Evolutionary conservation across 2,888 invertebrate genomes (phyloP).

Genomic region (Aspidiotus rigidus): DNA sequence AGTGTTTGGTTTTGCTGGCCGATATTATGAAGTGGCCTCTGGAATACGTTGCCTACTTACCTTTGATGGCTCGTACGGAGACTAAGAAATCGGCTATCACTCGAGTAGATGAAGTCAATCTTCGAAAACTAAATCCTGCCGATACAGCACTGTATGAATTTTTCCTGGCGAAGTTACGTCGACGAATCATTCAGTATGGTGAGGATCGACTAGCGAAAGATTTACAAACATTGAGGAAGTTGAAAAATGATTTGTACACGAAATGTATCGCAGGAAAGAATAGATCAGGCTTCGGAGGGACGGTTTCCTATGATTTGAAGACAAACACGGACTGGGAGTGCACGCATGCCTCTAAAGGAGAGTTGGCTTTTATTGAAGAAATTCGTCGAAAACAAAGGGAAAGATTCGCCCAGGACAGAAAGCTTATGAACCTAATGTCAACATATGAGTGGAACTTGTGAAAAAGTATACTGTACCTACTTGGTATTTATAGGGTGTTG

Average conservation of each 20-base stretch:
- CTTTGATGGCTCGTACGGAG: not conserved
- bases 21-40: constrained; percentile 39
- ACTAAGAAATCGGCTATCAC: not conserved
- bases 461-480: no score
- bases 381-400: not conserved
- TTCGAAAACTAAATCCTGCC: constrained; percentile 8
- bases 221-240: not conserved
- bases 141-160: constrained; percentile 3
- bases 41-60: constrained; percentile 35
- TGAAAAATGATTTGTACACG: not conserved
- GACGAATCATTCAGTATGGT: constrained; percentile 2
- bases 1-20: constrained; percentile 38
- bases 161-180: constrained; percentile 14
- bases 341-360: not conserved
- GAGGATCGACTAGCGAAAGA: not conserved
- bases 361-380: constrained; percentile 3
- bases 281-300: not conserved
- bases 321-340: constrained; percentile 11
- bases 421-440: no score
- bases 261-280: constrained; percentile 7
- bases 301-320: constrained; percentile 6
- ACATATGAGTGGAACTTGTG: no score
- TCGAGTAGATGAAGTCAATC: not conserved
- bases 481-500: no score
- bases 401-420: not conserved